Evolutionary conservation across 35 echinoderm and acorn worm species (phyloP), one percentile per base, ranked within the genome.

Genomic region (Nesometra sesokonis): DNA sequence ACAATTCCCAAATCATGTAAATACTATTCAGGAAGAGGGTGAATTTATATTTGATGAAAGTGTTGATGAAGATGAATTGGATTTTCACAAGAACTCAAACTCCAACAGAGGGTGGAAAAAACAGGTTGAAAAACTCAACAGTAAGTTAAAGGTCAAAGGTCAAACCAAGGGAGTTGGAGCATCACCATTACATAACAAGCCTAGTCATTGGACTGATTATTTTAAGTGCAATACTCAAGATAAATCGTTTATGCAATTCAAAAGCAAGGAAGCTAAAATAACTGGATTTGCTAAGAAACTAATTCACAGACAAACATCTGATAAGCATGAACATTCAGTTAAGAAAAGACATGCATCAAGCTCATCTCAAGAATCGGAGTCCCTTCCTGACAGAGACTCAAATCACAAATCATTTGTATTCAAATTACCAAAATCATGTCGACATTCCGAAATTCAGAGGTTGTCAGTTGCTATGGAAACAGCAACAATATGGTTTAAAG

Each of bases 1-100:
- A 0, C 76, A 47, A 23, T 89, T 88, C 76, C 83, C 93, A 2
- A 90, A 47, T 30, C 93, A 94, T 80, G 32, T 94, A 33, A 30
- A 38, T 32, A 31, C 76, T 47, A 35, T 82, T 17, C 40, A 84
- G 37, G 31, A 29, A 82, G 46, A 1, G 36, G 30, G 30, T 13
- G 30, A 2, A 15, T 23, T 32, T 8, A 33, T 32, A 46, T 67
- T 57, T 32, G 33, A 46, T 19, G 33, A 85, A 33, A 67, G 17
- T 11, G 33, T 29, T n/a, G 46, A 32, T 11, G 80, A 85, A 31
- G 35, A 31, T 33, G 80, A 37, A 19, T 17, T 40, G 31, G 93
- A 94, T 86, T 67, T 67, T 67, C 52, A 67, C 52, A 67, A 87
- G 91, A 79, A 84, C 82, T 37, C 46, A 89, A 79, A 80, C 78